A percentile compares a stretch with the other conserved stretches of the same genome.
phyloP scores from a whole-genome alignment of 2,888 invertebrate genomes.

The Cryptocephalus moraei region DNA sequence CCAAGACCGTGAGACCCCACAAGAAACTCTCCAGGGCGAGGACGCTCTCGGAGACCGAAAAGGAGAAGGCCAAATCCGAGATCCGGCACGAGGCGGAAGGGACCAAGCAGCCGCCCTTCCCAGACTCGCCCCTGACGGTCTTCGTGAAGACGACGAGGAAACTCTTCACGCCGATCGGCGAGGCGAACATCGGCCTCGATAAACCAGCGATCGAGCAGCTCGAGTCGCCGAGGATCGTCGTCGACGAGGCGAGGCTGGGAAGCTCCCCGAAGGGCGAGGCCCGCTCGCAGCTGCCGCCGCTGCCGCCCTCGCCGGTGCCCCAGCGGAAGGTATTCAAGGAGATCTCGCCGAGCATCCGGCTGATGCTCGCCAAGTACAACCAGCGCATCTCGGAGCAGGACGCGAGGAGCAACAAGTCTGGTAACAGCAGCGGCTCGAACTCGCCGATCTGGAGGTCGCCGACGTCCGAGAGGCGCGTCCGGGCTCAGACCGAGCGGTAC shows the following conservation, averaged over 20 bases:
- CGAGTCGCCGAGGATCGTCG: constrained; percentile 1
- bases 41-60: constrained; percentile 18
- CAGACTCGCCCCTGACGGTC: constrained; percentile 44
- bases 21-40: constrained; percentile 23
- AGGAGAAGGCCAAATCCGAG: constrained; percentile 1
- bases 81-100: background rate
- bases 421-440: constrained; percentile 50
- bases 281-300: constrained; percentile 31
- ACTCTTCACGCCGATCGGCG: constrained; percentile 55
- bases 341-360: constrained; percentile 57
- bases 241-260: constrained; percentile 7
- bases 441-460: constrained; percentile 56
- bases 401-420: constrained; percentile 28
- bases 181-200: constrained; percentile 16
- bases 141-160: constrained; percentile 74
- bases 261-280: constrained; percentile 2
- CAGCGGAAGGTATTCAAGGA: constrained; percentile 51
- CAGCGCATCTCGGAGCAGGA: constrained; percentile 52
- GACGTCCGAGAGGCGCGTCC: constrained; percentile 46
- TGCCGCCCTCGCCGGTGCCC: constrained; percentile 48
- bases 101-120: constrained; percentile 4
- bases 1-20: constrained; percentile 14
- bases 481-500: constrained; percentile 42
- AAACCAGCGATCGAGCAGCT: constrained; percentile 1
- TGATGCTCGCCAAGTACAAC: constrained; percentile 62